These are phyloP conservation scores for Acanthochromis polyacanthus DNA, from an alignment of 2,113 vertebrate species.

Conservation along the genomic window DNA sequence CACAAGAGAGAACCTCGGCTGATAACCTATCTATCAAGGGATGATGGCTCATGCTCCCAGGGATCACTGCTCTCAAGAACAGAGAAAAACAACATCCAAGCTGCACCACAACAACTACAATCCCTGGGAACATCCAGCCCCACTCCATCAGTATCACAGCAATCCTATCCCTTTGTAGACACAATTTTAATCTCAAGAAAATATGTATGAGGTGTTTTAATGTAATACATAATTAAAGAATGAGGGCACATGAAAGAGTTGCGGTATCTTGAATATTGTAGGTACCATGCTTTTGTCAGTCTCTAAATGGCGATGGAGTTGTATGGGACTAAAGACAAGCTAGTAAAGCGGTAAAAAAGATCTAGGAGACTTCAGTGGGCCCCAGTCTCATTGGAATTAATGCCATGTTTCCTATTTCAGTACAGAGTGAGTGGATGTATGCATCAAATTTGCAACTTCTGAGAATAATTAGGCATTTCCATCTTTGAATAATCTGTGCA, in stretches of 20 bases:
- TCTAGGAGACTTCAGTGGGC: slow-evolving; percentile 33
- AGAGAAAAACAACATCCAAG: slow-evolving; percentile 64
- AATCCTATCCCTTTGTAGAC: background rate
- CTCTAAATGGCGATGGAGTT: background rate
- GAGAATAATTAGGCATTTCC: slow-evolving; percentile 53
- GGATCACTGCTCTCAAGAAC: slow-evolving; percentile 44
- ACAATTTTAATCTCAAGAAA: slow-evolving; percentile 14
- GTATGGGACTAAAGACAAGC: background rate
- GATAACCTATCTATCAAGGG: slow-evolving; percentile 61
- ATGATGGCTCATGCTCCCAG: slow-evolving; percentile 46
- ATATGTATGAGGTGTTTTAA: background rate
- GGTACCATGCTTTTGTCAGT: background rate
- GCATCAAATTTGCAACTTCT: slow-evolving; percentile 40
- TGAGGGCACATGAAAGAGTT: background rate
- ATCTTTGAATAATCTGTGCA: slow-evolving; percentile 53
- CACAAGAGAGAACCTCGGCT: slow-evolving; percentile 50
- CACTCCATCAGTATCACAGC: slow-evolving; percentile 24
- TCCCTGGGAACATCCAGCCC: slow-evolving; percentile 51
- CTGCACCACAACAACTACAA: slow-evolving; percentile 57
- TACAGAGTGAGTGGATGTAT: slow-evolving; percentile 26
- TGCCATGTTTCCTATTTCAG: slow-evolving; percentile 48
- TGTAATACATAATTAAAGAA: background rate
- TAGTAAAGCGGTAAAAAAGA: slow-evolving; percentile 2
- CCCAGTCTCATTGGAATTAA: slow-evolving; percentile 48
- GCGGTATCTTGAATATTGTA: background rate